Conservation (phyloP, 2,113 vertebrate genomes). For the Coptodon bakossiorum region DNA sequence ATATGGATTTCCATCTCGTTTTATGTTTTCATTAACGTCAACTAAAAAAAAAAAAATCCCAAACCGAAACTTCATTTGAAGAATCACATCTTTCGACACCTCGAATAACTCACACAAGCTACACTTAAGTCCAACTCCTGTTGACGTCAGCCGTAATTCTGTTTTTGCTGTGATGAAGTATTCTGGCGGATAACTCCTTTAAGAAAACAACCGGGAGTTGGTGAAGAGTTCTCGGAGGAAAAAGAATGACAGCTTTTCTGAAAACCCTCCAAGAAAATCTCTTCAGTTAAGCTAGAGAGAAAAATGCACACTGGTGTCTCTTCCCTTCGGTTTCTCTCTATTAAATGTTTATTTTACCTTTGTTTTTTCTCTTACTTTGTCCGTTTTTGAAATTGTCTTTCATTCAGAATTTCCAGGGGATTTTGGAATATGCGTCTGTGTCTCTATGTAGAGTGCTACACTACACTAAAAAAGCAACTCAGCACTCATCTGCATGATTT, state of each 20-base stretch:
- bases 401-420: not conserved
- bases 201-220: constrained; percentile 57
- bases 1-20: constrained; percentile 17
- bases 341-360: not conserved
- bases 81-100: constrained; percentile 55
- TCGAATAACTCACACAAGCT: constrained; percentile 49
- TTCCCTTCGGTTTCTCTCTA: not conserved
- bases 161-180: constrained; percentile 56
- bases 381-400: not conserved
- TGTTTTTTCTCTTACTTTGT: not conserved
- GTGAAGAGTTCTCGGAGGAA: constrained; percentile 22
- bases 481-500: not conserved
- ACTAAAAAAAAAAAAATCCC: not conserved
- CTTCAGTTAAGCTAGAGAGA: constrained; percentile 3
- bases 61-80: constrained; percentile 39
- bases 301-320: not conserved
- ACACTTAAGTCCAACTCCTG: constrained; percentile 47
- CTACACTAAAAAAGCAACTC: not conserved
- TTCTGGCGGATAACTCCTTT: constrained; percentile 46
- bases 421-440: not conserved
- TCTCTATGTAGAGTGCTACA: not conserved
- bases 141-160: constrained; percentile 62
- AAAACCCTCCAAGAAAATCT: constrained; percentile 43
- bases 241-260: constrained; percentile 33
- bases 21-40: constrained; percentile 36